Evolutionary conservation across 2,888 invertebrate genomes (phyloP).

Genomic region (Cephonodes hylas): DNA sequence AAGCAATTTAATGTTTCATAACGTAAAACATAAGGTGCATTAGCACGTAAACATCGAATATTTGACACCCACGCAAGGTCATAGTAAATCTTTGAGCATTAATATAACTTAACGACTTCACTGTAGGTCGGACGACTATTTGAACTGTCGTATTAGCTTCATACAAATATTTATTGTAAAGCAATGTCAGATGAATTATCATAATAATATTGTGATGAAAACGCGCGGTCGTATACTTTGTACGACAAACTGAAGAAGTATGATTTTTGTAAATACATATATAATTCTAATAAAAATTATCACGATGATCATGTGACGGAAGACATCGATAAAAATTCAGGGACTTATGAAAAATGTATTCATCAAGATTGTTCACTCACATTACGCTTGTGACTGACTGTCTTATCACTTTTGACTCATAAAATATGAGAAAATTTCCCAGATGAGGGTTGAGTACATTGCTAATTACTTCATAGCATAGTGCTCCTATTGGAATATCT

Average conservation of each 20-base stretch:
- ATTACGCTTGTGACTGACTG: no score
- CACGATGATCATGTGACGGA: no score
- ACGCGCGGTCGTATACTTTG: not conserved
- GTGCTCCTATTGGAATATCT: no score
- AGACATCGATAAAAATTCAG: no score
- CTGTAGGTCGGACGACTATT: conserved; percentile 50
- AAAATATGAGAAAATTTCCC: no score
- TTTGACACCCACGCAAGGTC: conserved; percentile 54
- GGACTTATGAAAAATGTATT: no score
- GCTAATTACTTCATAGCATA: no score
- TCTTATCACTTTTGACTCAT: no score
- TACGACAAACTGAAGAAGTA: not conserved
- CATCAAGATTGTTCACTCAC: no score
- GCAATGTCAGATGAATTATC: not conserved
- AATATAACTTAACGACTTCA: conserved; percentile 39
- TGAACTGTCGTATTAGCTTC: conserved; percentile 22
- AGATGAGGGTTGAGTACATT: no score
- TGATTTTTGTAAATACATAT: not conserved
- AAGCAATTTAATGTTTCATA: not conserved
- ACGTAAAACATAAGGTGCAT: not conserved
- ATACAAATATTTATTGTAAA: conserved; percentile 12
- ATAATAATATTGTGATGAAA: not conserved
- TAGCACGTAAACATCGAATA: conserved; percentile 21
- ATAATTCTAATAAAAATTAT: no score
- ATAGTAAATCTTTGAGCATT: conserved; percentile 37